Percentiles rank a stretch among this genome's conserved stretches.
Evolutionary conservation across 2,113 vertebrate species (phyloP).

Genomic region (Ornithorhynchus anatinus): DNA sequence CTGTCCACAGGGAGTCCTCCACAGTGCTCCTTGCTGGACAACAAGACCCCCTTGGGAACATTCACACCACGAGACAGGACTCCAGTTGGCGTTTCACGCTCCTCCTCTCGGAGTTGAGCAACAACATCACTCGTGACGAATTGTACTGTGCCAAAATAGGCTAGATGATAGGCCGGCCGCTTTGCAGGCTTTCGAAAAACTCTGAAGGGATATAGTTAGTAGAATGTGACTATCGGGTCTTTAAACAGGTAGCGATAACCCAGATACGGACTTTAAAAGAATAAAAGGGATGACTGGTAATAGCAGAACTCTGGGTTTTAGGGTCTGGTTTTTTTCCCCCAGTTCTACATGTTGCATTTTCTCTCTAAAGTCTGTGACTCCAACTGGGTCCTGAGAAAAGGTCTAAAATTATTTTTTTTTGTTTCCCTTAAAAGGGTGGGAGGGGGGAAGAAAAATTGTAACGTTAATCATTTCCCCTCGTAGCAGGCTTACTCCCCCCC

Average conservation of each 20-base stretch:
- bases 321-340: neutral
- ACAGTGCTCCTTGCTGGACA: too few species aligned
- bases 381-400: slow-evolving; percentile 22
- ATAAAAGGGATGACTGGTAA: neutral
- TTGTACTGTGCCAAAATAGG: rapidly evolving
- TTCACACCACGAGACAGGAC: too few species aligned
- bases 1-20: too few species aligned
- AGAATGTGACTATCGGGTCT: neutral
- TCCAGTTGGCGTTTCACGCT: too few species aligned
- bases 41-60: too few species aligned
- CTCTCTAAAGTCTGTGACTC: neutral
- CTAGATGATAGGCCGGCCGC: neutral
- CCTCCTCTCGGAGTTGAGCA: too few species aligned
- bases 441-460: too few species aligned
- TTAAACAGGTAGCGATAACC: neutral
- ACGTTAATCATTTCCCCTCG: slow-evolving; percentile 9
- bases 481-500: neutral
- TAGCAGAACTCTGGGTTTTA: neutral
- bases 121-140: too few species aligned
- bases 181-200: neutral
- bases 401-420: slow-evolving; percentile 31
- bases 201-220: neutral
- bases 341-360: slow-evolving; percentile 1
- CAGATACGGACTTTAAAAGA: neutral
- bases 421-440: neutral